These are phyloP conservation scores for Sebastolobus alascanus DNA, from an alignment of 2,797 vertebrate genomes.

Conservation along the genomic window DNA sequence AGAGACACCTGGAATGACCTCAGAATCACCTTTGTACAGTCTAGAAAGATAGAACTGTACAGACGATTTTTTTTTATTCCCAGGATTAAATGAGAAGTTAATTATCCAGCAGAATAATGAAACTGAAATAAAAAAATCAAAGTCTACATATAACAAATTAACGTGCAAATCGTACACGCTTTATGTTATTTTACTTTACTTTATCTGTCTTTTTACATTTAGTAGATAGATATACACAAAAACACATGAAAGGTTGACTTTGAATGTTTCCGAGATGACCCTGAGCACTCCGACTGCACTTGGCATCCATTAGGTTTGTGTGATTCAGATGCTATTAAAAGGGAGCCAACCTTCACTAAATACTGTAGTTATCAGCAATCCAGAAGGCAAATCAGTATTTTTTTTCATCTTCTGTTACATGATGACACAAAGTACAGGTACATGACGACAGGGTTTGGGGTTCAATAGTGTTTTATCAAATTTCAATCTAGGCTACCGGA, in stretches of 20 bases:
- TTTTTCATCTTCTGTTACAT: constrained; percentile 15
- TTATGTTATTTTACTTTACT: constrained; percentile 1
- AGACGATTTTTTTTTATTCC: not conserved
- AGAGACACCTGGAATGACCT: not conserved
- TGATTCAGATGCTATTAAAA: constrained; percentile 34
- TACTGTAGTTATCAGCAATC: constrained; percentile 6
- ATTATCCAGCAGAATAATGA: constrained; percentile 10
- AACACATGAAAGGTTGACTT: constrained; percentile 15
- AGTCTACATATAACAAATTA: constrained; percentile 6
- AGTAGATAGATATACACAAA: not conserved
- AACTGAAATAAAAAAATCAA: not conserved
- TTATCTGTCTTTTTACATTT: not conserved
- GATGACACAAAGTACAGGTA: constrained; percentile 10
- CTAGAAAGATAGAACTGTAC: not conserved
- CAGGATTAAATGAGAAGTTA: not conserved
- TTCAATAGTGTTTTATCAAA: not conserved
- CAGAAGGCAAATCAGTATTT: not conserved
- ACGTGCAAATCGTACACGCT: constrained; percentile 24
- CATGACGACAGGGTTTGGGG: not conserved
- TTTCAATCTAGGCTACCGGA: not conserved
- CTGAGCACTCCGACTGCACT: constrained; percentile 13
- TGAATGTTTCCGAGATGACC: constrained; percentile 32
- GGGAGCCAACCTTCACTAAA: constrained; percentile 6
- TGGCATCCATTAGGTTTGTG: constrained; percentile 21
- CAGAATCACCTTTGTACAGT: not conserved